phyloP scores from a whole-genome alignment of 2,113 vertebrate species.

The Lamprologus lemairii region DNA sequence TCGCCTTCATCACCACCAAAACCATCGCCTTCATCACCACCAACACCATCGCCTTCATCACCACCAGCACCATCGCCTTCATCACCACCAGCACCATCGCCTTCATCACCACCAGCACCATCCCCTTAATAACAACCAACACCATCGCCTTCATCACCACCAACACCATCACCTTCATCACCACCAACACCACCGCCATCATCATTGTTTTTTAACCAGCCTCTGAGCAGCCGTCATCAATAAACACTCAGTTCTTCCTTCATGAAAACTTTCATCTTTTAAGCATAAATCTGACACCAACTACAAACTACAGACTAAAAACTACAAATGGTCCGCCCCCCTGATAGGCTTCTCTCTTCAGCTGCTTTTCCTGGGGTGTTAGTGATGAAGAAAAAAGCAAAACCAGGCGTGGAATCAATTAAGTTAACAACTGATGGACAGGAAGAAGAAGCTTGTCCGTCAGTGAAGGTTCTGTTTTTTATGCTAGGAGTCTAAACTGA shows the following conservation, averaged over 20 bases:
- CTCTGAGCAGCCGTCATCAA: background rate
- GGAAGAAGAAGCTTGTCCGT: background rate
- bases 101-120: accelerated
- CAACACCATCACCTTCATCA: accelerated
- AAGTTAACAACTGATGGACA: background rate
- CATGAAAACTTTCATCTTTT: background rate
- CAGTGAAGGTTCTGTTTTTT: background rate
- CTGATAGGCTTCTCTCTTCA: background rate
- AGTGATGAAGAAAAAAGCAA: background rate
- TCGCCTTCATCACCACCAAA: accelerated
- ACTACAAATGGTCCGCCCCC: background rate
- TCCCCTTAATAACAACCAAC: accelerated
- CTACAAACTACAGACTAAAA: background rate
- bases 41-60: no score
- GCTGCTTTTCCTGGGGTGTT: background rate
- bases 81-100: accelerated
- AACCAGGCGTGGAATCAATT: background rate
- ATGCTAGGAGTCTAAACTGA: background rate
- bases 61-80: no score
- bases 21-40: accelerated
- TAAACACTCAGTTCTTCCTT: background rate
- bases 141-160: accelerated
- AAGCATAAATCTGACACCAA: background rate
- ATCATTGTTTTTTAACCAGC: accelerated
- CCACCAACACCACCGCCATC: accelerated